Conservation (phyloP, 2,113 vertebrate genomes). For the Petrocephalus microphthalmus region DNA sequence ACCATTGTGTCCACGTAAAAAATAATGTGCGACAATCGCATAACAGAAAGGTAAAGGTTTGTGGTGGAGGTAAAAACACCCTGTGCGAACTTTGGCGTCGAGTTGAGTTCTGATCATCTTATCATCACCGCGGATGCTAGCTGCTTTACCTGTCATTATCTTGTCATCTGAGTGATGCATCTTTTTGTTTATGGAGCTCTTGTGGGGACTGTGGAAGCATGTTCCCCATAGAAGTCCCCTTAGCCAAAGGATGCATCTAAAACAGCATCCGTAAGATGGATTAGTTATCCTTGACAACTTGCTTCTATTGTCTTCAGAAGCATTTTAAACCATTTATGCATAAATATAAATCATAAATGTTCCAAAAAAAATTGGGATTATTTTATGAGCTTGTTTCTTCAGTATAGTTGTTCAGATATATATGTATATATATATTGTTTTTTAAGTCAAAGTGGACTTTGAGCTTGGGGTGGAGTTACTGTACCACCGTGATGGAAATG, state of each 20-base stretch:
- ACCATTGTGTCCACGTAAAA: not conserved
- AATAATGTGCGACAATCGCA: not conserved
- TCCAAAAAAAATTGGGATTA: too few relatives aligned
- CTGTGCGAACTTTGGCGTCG: too few relatives aligned
- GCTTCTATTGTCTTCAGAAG: not conserved
- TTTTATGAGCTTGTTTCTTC: not conserved
- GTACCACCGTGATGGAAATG: not conserved
- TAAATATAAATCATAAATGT: not conserved
- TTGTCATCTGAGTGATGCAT: not conserved
- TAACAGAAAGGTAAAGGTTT: not conserved
- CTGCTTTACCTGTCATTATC: not conserved
- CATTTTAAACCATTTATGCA: not conserved
- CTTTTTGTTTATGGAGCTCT: slow-evolving; percentile 8
- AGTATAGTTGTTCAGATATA: not conserved
- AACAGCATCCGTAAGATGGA: not conserved
- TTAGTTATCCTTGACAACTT: not conserved
- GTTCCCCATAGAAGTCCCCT: not conserved
- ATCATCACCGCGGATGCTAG: not conserved
- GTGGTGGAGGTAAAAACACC: too few relatives aligned
- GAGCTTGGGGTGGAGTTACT: not conserved
- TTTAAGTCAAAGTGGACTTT: not conserved
- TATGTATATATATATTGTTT: not conserved
- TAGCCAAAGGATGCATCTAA: not conserved
- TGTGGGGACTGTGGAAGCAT: not conserved
- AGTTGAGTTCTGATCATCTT: not conserved